Conservation (phyloP, 2,113 vertebrate genomes). For the Ictalurus furcatus region DNA sequence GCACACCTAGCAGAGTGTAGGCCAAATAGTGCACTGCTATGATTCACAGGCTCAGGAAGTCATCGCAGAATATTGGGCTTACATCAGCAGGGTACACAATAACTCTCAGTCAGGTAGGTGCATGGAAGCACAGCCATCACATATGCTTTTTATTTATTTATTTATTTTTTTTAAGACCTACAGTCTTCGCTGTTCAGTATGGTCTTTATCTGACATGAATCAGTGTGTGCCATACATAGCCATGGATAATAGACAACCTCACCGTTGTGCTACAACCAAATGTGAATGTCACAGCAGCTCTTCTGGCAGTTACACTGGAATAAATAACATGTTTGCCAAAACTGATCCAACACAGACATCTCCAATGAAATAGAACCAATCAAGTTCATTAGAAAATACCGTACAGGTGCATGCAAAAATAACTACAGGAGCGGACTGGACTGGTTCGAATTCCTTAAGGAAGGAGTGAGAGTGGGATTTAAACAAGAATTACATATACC, state of each 20-base stretch:
- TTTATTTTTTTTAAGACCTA: not conserved
- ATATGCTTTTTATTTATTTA: slow-evolving; percentile 19
- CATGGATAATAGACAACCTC: not conserved
- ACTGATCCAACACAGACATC: not conserved
- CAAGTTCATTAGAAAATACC: not conserved
- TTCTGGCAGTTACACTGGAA: not conserved
- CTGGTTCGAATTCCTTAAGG: not conserved
- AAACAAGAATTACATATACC: not conserved
- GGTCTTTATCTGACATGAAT: not conserved
- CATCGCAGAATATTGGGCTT: slow-evolving; percentile 44
- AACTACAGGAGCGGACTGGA: not conserved
- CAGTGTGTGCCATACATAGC: slow-evolving; percentile 11
- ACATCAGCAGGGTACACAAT: slow-evolving; percentile 44
- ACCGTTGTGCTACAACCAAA: not conserved
- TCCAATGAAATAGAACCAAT: not conserved
- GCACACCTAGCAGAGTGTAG: slow-evolving; percentile 40
- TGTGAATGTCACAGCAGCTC: not conserved
- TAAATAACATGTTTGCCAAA: not conserved
- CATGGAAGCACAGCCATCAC: slow-evolving; percentile 35
- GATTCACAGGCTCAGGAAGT: slow-evolving; percentile 44
- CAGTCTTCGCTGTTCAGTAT: not conserved
- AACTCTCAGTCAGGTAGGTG: slow-evolving; percentile 41
- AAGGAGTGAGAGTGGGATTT: not conserved
- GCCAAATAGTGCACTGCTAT: slow-evolving; percentile 39
- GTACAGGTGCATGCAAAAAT: not conserved